Percentiles rank a stretch among this genome's conserved stretches.
Evolutionary conservation across 2,888 invertebrate species (phyloP).

Genomic region (Latrodectus hesperus): DNA sequence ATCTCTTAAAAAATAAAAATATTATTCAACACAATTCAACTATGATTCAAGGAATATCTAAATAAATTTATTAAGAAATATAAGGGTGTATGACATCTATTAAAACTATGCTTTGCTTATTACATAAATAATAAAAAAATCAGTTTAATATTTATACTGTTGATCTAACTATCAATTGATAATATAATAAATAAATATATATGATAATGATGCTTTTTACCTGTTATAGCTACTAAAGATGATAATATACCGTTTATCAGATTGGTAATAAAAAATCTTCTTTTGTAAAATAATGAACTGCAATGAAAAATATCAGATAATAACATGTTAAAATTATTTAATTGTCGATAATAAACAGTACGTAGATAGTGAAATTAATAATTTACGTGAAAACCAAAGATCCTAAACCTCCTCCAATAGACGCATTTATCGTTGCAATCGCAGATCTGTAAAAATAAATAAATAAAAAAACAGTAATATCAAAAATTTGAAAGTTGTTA

Average conservation of each 20-base stretch:
- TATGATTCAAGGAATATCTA: too few relatives aligned
- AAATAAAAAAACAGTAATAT: slow-evolving; percentile 13
- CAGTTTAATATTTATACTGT: too few relatives aligned
- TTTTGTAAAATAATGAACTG: slow-evolving; percentile 67
- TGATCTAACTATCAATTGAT: too few relatives aligned
- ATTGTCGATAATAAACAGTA: not conserved
- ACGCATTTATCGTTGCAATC: slow-evolving; percentile 91
- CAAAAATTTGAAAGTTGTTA: too few relatives aligned
- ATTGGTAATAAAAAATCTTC: slow-evolving; percentile 87
- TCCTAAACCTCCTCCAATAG: slow-evolving; percentile 89
- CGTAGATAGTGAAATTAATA: not conserved
- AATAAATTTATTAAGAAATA: too few relatives aligned
- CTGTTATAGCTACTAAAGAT: slow-evolving; percentile 89
- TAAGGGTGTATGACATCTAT: too few relatives aligned
- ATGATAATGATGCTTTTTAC: slow-evolving; percentile 74
- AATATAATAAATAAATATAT: too few relatives aligned
- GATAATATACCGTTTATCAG: slow-evolving; percentile 92
- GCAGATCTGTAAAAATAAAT: slow-evolving; percentile 80
- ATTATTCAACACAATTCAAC: too few relatives aligned
- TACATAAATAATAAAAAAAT: too few relatives aligned
- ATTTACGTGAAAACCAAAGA: slow-evolving; percentile 76
- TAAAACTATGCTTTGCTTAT: too few relatives aligned
- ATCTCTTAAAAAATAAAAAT: too few relatives aligned
- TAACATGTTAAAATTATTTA: too few relatives aligned
- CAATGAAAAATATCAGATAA: slow-evolving; percentile 3